Percentiles rank a stretch among this genome's conserved stretches.
Conservation (phyloP, 2,888 invertebrate species). For the Empis livida region DNA sequence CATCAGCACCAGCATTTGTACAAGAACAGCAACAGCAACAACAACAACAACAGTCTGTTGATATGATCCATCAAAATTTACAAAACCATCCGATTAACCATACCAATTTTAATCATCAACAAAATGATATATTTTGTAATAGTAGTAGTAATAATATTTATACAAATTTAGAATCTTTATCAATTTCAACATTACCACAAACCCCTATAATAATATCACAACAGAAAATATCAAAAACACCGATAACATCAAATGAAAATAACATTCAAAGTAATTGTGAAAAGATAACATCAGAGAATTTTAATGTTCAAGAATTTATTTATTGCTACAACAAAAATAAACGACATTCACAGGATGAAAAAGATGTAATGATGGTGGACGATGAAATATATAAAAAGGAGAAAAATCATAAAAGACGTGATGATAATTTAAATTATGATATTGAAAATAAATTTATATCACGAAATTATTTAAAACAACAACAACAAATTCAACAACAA, state of each 20-base stretch:
- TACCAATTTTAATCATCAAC: conserved; percentile 4
- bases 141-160: too few species aligned
- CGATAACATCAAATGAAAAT: background rate
- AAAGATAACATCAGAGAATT: too few species aligned
- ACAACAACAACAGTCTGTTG: background rate
- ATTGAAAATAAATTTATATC: too few species aligned
- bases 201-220: background rate
- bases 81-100: conserved; percentile 9
- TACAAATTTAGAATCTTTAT: too few species aligned
- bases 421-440: background rate
- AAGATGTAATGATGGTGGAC: too few species aligned
- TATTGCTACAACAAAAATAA: too few species aligned
- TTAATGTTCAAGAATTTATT: too few species aligned
- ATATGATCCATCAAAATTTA: background rate
- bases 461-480: too few species aligned
- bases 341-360: too few species aligned
- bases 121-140: background rate
- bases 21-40: background rate
- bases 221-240: background rate
- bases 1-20: background rate
- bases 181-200: conserved; percentile 1
- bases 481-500: too few species aligned
- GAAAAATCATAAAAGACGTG: background rate
- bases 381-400: background rate
- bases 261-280: too few species aligned